phyloP scores from a whole-genome alignment of 2,888 invertebrate genomes.

The Heterodera filipjevi region DNA sequence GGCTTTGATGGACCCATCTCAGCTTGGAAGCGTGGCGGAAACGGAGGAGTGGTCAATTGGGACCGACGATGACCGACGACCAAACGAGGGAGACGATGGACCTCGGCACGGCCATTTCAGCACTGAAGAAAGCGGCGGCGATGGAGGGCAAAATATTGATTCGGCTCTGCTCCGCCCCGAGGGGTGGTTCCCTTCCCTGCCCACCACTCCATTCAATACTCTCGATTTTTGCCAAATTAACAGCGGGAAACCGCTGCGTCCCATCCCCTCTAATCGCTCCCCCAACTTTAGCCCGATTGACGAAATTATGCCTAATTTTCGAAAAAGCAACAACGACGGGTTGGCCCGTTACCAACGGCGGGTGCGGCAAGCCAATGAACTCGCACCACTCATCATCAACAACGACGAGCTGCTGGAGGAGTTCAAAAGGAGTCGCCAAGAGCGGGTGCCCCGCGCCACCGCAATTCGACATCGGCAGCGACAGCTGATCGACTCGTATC shows the following conservation, averaged over 20 bases:
- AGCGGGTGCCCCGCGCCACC: not conserved
- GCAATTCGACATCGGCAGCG: too few species aligned
- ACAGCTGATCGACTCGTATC: too few species aligned
- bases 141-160: not conserved
- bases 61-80: too few species aligned
- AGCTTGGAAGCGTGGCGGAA: not conserved
- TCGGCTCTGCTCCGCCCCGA: too few species aligned
- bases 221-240: not conserved
- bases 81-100: not conserved
- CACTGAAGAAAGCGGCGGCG: not conserved
- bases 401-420: not conserved
- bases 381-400: not conserved
- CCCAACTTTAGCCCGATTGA: not conserved
- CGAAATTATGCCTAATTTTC: not conserved
- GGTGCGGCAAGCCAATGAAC: not conserved
- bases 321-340: not conserved
- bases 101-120: accelerated
- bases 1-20: not conserved
- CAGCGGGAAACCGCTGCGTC: not conserved
- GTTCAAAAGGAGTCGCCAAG: not conserved
- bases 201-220: too few species aligned
- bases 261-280: not conserved
- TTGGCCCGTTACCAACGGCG: not conserved
- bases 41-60: too few species aligned
- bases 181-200: too few species aligned